Percentiles rank a stretch among this genome's conserved stretches.
phyloP scores from a whole-genome alignment of 2,113 vertebrate genomes.

The Bothrops jararaca region DNA sequence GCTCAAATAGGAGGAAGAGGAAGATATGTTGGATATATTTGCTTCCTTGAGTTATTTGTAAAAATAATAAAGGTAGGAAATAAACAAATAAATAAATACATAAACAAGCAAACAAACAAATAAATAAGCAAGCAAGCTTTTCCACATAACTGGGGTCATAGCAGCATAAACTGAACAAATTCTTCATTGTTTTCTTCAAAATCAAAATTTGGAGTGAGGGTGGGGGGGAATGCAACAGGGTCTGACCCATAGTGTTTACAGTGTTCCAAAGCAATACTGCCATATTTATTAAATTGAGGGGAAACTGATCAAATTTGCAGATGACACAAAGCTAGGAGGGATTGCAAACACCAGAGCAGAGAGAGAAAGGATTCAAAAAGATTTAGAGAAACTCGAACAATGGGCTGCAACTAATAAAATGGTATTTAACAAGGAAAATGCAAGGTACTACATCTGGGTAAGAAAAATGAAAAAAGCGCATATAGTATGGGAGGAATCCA shows the following conservation, averaged over 20 bases:
- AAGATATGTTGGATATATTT: not conserved
- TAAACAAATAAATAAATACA: not conserved
- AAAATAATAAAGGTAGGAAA: not conserved
- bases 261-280: not conserved
- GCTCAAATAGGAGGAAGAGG: not conserved
- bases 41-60: not conserved
- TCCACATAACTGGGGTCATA: not conserved
- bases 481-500: too few species aligned
- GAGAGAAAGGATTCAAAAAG: too few species aligned
- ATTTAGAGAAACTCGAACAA: too few species aligned
- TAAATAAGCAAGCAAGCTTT: not conserved
- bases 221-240: accelerated
- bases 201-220: not conserved
- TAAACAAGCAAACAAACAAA: too few species aligned
- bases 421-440: too few species aligned
- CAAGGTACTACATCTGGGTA: too few species aligned
- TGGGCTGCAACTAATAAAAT: too few species aligned
- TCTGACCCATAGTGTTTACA: not conserved
- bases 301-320: too few species aligned
- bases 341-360: too few species aligned
- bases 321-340: too few species aligned
- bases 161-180: not conserved
- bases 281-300: too few species aligned
- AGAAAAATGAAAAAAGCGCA: too few species aligned
- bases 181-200: not conserved